A percentile compares a stretch with the other conserved stretches of the same genome.
Evolutionary conservation across 2,113 vertebrate genomes (phyloP).

Genomic region (Nerophis ophidion): DNA sequence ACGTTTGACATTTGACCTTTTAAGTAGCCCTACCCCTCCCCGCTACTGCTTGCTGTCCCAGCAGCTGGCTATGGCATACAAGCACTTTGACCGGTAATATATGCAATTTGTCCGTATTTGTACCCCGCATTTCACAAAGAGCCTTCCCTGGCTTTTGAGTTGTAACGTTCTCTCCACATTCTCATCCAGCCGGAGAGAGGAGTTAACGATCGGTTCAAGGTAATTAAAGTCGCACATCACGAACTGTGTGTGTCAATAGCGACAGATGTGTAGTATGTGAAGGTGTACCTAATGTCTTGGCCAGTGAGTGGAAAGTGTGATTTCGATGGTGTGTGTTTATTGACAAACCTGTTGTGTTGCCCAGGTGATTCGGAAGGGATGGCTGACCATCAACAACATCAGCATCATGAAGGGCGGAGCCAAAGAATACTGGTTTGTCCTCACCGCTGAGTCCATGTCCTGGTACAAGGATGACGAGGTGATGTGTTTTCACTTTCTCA

Average conservation of each 20-base stretch:
- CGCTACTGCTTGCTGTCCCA: conserved; percentile 47
- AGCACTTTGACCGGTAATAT: neutral
- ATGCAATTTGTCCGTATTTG: conserved; percentile 3
- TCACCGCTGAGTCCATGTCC: conserved; percentile 93
- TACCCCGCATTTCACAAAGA: conserved; percentile 33
- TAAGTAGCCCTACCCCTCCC: conserved; percentile 4
- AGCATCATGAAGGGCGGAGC: conserved; percentile 98
- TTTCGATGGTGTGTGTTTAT: neutral
- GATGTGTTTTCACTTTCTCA: conserved; percentile 38
- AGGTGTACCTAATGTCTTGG: neutral
- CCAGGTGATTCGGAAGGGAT: conserved; percentile 98
- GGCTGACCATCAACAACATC: conserved; percentile 99
- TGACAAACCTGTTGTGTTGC: conserved; percentile 4
- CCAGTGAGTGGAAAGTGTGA: neutral
- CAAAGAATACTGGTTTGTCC: conserved; percentile 98
- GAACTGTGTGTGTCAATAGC: conserved; percentile 35
- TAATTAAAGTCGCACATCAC: conserved; percentile 52
- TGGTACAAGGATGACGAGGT: conserved; percentile 99
- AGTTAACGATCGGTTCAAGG: conserved; percentile 69
- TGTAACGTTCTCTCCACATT: conserved; percentile 64
- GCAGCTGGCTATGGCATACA: conserved; percentile 33
- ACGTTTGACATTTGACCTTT: conserved; percentile 11
- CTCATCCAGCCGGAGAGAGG: conserved; percentile 70
- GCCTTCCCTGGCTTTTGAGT: conserved; percentile 39
- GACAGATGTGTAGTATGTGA: neutral